Conservation (phyloP, 2,113 vertebrate genomes). For the Gnathonemus echidnorhynchus region DNA sequence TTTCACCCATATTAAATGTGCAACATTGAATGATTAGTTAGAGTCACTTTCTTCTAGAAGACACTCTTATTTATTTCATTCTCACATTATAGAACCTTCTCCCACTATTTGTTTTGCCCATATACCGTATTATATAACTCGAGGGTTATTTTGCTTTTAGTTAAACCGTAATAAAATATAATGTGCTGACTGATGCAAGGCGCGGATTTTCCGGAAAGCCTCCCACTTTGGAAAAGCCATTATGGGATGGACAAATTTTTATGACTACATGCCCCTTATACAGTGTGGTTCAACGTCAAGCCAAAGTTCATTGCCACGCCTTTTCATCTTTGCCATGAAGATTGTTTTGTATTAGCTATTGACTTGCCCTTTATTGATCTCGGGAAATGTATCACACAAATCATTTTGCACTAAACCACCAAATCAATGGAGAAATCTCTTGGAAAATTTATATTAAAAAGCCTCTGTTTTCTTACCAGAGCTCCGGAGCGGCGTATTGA, state of each 20-base stretch:
- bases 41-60: not conserved
- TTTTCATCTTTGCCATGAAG: slow-evolving; percentile 53
- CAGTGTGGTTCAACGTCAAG: slow-evolving; percentile 61
- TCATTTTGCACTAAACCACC: slow-evolving; percentile 93
- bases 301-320: slow-evolving; percentile 73
- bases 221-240: slow-evolving; percentile 13
- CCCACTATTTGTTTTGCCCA: not conserved
- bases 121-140: not conserved
- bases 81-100: not conserved
- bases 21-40: not conserved
- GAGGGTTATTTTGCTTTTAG: not conserved
- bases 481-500: slow-evolving; percentile 83
- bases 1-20: not conserved
- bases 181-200: not conserved
- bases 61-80: not conserved
- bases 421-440: slow-evolving; percentile 99
- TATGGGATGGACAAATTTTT: slow-evolving; percentile 37
- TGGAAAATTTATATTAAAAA: slow-evolving; percentile 99
- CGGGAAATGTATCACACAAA: slow-evolving; percentile 97
- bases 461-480: slow-evolving; percentile 83
- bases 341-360: slow-evolving; percentile 82
- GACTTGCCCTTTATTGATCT: slow-evolving; percentile 85
- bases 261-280: slow-evolving; percentile 38
- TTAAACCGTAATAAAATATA: slow-evolving; percentile 1
- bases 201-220: not conserved